These are phyloP conservation scores for Sphaeridia pumilis DNA, from an alignment of 2,888 invertebrate genomes.

Conservation along the genomic window DNA sequence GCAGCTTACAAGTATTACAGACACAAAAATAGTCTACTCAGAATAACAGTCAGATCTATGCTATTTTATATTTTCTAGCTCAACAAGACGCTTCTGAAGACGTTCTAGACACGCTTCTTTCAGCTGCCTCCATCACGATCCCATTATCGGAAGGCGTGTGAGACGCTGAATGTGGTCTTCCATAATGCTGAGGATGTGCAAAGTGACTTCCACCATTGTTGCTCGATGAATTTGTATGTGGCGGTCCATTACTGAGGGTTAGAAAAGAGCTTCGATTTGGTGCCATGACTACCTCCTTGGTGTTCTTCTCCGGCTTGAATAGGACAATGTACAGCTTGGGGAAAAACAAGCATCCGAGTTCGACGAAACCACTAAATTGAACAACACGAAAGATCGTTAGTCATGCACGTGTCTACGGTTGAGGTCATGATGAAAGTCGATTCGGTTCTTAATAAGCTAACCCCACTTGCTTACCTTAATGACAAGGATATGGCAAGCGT, in stretches of 20 bases:
- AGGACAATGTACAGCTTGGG: conserved; percentile 49
- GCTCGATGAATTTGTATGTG: background rate
- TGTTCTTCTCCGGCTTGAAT: conserved; percentile 48
- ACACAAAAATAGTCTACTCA: background rate
- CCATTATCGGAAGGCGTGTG: conserved; percentile 7
- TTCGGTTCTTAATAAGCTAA: too few relatives aligned
- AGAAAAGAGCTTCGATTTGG: conserved; percentile 38
- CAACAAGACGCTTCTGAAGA: conserved; percentile 11
- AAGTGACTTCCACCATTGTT: background rate
- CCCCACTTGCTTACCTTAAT: conserved; percentile 40
- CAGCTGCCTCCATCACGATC: conserved; percentile 3
- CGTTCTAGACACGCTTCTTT: background rate
- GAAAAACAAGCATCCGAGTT: conserved; percentile 46
- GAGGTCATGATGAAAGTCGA: too few relatives aligned
- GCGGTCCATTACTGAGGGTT: conserved; percentile 23
- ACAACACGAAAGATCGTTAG: background rate
- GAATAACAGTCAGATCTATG: background rate
- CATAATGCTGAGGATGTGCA: background rate
- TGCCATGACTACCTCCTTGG: conserved; percentile 47
- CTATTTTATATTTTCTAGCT: background rate
- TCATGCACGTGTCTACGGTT: too few relatives aligned
- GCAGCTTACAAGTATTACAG: background rate
- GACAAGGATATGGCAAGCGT: conserved; percentile 46
- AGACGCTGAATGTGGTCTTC: conserved; percentile 11
- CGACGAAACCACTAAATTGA: conserved; percentile 43